Base-by-base conservation (phyloP, 2,888 invertebrate genomes). In the Hirtodrosophila cameraria region DNA sequence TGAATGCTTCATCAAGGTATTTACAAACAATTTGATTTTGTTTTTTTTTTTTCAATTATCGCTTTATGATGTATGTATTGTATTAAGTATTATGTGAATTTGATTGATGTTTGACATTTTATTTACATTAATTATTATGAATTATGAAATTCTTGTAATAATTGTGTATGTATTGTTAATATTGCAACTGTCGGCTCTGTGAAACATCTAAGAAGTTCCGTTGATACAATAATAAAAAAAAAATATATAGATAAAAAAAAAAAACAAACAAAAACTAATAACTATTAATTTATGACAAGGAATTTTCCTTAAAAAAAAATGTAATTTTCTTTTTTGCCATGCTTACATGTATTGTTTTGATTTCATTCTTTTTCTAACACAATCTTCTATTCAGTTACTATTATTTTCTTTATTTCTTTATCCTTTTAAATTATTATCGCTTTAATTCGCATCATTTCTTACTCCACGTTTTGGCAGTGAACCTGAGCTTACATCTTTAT, bases 391-490 rank as follows among this genome's bases (percentile, higher is more conserved):
- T 41, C 25, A 43, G 67, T 65, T 42, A 27, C 27, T 35, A 15
- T 43, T 46, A 16, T 16, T 42, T 28, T 42, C 36, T 63, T 45
- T 59, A 43, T 58, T 62, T 55, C 52, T 54, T 66, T 60, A 60
- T n/a, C n/a, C 23, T 23, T 60, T 62, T 61, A 18, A 55, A 42
- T 59, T 58, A 48, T 60, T 30, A 33, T 36, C 52, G 48, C 35
- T 54, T 64, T 58, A 48, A 67, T 67, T 64, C 78, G 75, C 75
- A 60, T 53, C 50, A 65, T 62, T n/a, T 79, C 87, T 70, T 73
- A 67, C 82, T 87, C 83, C 86, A 83, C 87, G 80, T 84, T 89
- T 89, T 89, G 88, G 88, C 88, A 88, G 88, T 88, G 88, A 88
- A 87, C 89, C 89, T 89, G 89, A 88, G 88, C 89, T 88, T 85